These are phyloP conservation scores for Solenopsis invicta DNA, from an alignment of 1,140 invertebrate genomes.

Conservation along the genomic window DNA sequence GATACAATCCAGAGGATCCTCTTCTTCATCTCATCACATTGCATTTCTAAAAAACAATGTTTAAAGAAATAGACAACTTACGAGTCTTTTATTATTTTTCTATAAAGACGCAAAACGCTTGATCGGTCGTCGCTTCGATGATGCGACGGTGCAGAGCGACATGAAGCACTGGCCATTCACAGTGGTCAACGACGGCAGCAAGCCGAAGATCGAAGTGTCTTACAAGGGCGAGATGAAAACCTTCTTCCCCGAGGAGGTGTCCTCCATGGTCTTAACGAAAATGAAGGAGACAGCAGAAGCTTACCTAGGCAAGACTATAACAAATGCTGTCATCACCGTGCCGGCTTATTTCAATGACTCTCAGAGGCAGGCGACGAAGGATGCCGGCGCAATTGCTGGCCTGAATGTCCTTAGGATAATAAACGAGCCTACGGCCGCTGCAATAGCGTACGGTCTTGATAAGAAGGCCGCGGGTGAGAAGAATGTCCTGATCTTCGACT, in stretches of 20 bases:
- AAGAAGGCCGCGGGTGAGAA: constrained; percentile 87
- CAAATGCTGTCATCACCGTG: constrained; percentile 85
- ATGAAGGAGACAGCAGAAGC: constrained; percentile 92
- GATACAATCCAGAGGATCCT: background rate
- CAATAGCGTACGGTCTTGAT: constrained; percentile 90
- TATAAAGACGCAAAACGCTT: constrained; percentile 85
- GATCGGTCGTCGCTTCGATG: constrained; percentile 88
- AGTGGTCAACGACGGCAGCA: constrained; percentile 89
- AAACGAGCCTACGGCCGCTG: constrained; percentile 91
- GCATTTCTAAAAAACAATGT: background rate
- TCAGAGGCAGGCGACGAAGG: constrained; percentile 95
- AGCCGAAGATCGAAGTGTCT: constrained; percentile 90
- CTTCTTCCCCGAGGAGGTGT: constrained; percentile 82
- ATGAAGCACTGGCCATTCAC: constrained; percentile 93
- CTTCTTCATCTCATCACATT: background rate
- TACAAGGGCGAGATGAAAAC: constrained; percentile 87
- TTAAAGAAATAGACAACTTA: constrained; percentile 35
- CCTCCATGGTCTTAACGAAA: constrained; percentile 88
- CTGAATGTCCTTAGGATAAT: constrained; percentile 93
- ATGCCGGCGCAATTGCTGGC: constrained; percentile 89
- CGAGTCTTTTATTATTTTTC: constrained; percentile 32
- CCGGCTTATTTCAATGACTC: constrained; percentile 92
- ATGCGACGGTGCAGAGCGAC: constrained; percentile 91
- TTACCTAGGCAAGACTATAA: constrained; percentile 84
- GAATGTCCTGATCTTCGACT: constrained; percentile 85